These are phyloP conservation scores for Xiphias gladius DNA, from an alignment of 2,113 vertebrate genomes.

Conservation along the genomic window DNA sequence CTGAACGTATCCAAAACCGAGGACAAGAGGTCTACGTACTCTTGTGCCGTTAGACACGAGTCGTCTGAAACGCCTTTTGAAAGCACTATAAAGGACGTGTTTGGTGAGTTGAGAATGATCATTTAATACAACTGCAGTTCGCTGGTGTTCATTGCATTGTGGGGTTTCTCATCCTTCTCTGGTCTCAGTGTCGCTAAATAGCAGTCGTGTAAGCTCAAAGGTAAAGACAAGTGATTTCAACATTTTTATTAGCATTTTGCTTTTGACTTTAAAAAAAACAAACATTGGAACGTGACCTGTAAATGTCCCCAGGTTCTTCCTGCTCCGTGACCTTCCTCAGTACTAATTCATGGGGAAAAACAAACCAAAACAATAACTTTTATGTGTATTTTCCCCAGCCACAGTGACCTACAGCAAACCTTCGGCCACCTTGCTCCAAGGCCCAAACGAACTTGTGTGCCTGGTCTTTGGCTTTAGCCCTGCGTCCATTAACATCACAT, in stretches of 20 bases:
- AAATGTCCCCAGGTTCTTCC: neutral
- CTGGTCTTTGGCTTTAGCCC: conserved; percentile 78
- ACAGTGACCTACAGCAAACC: conserved; percentile 53
- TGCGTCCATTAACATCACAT: conserved; percentile 70
- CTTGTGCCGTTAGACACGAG: conserved; percentile 79
- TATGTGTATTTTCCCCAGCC: conserved; percentile 42
- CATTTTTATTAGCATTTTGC: neutral
- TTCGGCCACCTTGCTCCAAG: conserved; percentile 65
- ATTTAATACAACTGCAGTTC: neutral
- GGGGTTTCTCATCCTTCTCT: too few species aligned
- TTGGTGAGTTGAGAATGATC: conserved; percentile 65
- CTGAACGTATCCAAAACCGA: conserved; percentile 53
- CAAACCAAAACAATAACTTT: neutral
- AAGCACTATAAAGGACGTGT: conserved; percentile 59
- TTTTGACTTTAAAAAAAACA: neutral
- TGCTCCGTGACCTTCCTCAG: neutral
- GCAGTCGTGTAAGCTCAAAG: too few species aligned
- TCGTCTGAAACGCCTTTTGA: conserved; percentile 57
- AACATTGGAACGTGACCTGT: neutral
- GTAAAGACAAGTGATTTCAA: too few species aligned
- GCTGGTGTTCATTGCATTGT: neutral
- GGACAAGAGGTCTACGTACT: conserved; percentile 50
- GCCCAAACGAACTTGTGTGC: conserved; percentile 69
- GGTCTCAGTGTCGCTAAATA: too few species aligned
- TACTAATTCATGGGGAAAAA: neutral